Base-by-base conservation (phyloP, 2,113 vertebrate genomes). In the Nothoprocta perdicaria region DNA sequence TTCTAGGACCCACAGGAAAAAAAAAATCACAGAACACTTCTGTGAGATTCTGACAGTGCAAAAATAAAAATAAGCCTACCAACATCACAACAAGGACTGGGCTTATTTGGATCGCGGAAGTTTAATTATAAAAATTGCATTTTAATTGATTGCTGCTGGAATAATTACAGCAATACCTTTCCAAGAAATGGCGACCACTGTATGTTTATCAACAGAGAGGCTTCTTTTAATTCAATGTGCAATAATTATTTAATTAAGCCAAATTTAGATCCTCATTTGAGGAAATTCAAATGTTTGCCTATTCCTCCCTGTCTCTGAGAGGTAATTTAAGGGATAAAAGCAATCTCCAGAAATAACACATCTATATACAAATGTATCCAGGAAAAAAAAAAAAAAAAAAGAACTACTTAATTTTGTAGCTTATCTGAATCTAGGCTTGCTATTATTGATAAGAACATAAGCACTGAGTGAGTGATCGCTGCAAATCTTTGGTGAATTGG, bases 71-170 rank as follows among this genome's bases (percentile, higher is more conserved):
- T 38, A 85, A 90, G 58, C n/a, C 84, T 90, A 85, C 62, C 10
- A 90, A 83, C 14, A 68, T 19, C 58, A 76, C 65, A 83, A 84
- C 72, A 94, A 89, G 52, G 65, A 33, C 52, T 86, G 63, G 55
- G 82, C 33, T 96, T 82, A 89, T 83, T 83, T 87, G 89, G 79
- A 65, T n/a, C 76, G 48, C 61, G 48, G 73, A 95, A 92, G 84
- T 95, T 96, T 92, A 94, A 97, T 96, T 95, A 96, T 80, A 84
- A 96, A 95, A 93, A 96, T 91, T 96, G 48, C 89, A 50, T 94
- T 96, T 91, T 94, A 97, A 96, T 95, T 97, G 95, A 95, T 96
- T 92, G 78, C 86, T 91, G 87, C 84, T 80, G 81, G 55, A 95
- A 94, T 96, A 93, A 95, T 97, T 94, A 86, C 63, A 86, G 57